Evolutionary conservation across 2,888 invertebrate species (phyloP).

Genomic region (Plebejus anna): DNA sequence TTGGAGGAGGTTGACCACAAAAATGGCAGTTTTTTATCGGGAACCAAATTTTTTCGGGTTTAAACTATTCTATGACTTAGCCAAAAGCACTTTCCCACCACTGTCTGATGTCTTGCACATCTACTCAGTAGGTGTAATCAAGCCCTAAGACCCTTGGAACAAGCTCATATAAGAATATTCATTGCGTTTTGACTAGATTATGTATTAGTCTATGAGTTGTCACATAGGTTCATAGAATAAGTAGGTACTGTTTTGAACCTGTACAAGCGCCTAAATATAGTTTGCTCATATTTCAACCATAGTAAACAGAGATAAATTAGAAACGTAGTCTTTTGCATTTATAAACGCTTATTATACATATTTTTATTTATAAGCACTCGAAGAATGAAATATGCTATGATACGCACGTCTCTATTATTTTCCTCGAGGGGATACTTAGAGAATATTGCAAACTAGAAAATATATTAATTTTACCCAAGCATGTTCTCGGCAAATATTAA

Average conservation of each 20-base stretch:
- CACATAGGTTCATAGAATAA: too few species aligned
- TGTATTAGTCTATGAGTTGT: too few species aligned
- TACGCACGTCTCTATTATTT: conserved; percentile 26
- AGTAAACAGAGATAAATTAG: background rate
- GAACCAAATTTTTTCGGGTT: background rate
- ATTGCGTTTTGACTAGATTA: too few species aligned
- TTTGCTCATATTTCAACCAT: background rate
- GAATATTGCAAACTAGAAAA: conserved; percentile 39
- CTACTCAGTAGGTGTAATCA: too few species aligned
- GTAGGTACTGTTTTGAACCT: background rate
- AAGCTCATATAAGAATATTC: too few species aligned
- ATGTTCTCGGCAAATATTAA: conserved; percentile 55
- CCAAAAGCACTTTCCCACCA: too few species aligned
- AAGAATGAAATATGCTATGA: conserved; percentile 13
- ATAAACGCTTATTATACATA: background rate
- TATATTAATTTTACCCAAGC: conserved; percentile 46
- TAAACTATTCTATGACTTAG: background rate
- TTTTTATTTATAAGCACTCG: conserved; percentile 8
- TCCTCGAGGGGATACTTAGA: conserved; percentile 33
- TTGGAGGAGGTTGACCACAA: background rate
- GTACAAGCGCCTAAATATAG: background rate
- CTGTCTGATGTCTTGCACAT: too few species aligned
- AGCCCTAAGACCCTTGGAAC: too few species aligned
- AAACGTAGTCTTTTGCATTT: background rate
- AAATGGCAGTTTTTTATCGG: background rate